Evolutionary conservation across 2,113 vertebrate genomes (phyloP).

Genomic region (Mandrillus leucophaeus): DNA sequence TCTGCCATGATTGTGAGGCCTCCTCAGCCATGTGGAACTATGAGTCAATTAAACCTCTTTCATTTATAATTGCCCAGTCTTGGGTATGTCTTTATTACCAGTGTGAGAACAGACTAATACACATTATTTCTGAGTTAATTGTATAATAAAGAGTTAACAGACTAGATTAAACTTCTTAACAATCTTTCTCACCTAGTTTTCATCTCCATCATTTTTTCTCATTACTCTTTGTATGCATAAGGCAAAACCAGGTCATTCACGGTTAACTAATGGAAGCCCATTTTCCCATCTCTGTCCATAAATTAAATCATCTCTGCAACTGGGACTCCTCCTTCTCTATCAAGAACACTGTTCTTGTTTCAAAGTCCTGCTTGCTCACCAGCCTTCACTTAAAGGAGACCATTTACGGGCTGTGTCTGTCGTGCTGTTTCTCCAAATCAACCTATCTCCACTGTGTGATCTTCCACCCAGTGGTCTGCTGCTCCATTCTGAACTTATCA

Average conservation of each 20-base stretch:
- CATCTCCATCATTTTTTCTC: not conserved
- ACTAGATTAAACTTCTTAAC: not conserved
- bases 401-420: not conserved
- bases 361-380: not conserved
- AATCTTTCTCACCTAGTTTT: not conserved
- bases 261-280: not conserved
- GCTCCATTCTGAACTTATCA: not conserved
- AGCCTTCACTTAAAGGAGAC: not conserved
- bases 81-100: no score
- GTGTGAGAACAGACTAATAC: no score
- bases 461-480: not conserved
- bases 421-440: not conserved
- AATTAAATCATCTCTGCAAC: not conserved
- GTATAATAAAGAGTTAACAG: not conserved
- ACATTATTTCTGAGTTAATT: not conserved
- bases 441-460: no score
- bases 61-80: no score
- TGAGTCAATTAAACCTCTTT: no score
- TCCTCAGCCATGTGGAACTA: no score
- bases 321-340: not conserved
- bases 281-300: not conserved
- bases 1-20: no score
- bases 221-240: not conserved
- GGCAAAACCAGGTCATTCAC: not conserved
- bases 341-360: not conserved